These are phyloP conservation scores for Zaprionus taronus DNA, from an alignment of 1,140 invertebrate species.

Conservation along the genomic window DNA sequence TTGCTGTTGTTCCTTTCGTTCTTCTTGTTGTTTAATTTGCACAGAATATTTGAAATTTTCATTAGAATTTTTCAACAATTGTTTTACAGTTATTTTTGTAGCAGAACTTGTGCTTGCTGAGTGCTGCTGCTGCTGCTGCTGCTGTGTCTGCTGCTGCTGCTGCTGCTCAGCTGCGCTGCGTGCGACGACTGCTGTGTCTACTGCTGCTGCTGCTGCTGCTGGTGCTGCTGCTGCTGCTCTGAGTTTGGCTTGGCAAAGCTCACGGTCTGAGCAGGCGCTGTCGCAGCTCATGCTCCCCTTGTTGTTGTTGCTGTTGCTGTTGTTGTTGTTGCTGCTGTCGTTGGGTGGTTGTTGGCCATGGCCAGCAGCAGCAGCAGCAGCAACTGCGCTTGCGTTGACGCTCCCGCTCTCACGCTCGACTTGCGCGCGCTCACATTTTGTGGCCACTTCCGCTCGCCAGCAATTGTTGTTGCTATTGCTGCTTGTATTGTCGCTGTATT, in stretches of 20 bases:
- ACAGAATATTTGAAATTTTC: constrained; percentile 29
- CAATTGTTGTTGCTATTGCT: constrained; percentile 31
- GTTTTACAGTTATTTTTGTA: constrained; percentile 27
- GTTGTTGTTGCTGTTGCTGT: constrained; percentile 20
- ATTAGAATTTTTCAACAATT: constrained; percentile 20
- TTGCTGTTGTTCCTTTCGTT: constrained; percentile 14
- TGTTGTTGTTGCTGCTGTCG: constrained; percentile 27
- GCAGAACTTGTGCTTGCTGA: constrained; percentile 33
- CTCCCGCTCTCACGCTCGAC: constrained; percentile 74
- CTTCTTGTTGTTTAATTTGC: constrained; percentile 22
- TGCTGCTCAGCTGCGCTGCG: constrained; percentile 72
- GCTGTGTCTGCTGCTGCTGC: constrained; percentile 57
- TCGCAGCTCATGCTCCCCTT: constrained; percentile 32
- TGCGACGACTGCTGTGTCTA: constrained; percentile 73
- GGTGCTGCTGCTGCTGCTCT: constrained; percentile 50
- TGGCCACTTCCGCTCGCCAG: constrained; percentile 66
- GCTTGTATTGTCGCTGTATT: constrained; percentile 65
- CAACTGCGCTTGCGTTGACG: constrained; percentile 56
- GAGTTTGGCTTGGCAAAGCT: constrained; percentile 75
- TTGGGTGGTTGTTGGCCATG: constrained; percentile 73
- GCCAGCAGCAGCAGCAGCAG: constrained; percentile 31
- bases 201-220: constrained; percentile 54
- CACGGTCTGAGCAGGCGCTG: constrained; percentile 74
- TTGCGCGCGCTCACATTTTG: constrained; percentile 75
- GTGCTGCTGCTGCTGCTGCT: constrained; percentile 37